Conservation (phyloP, 2,797 vertebrate genomes). For the Ctenopoma kingsleyae region DNA sequence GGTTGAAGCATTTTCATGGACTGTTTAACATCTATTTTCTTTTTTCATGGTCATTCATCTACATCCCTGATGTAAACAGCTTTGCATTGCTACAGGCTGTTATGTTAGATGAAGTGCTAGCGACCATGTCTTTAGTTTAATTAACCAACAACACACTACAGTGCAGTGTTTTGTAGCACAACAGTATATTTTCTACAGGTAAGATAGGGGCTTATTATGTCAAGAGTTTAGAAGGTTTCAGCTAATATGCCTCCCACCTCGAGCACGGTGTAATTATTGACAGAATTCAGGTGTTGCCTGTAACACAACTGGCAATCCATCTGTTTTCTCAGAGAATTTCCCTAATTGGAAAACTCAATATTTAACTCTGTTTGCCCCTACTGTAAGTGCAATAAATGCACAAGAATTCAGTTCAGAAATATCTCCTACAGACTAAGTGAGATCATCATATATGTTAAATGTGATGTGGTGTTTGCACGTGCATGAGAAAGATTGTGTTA, state of each 20-base stretch:
- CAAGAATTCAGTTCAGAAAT: slow-evolving; percentile 6
- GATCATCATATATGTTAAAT: slow-evolving; percentile 11
- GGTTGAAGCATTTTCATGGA: slow-evolving; percentile 21
- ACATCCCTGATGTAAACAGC: slow-evolving; percentile 9
- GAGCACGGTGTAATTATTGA: slow-evolving; percentile 63
- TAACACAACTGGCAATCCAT: slow-evolving; percentile 70
- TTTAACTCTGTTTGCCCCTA: slow-evolving; percentile 55
- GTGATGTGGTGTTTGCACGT: slow-evolving; percentile 10
- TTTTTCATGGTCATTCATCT: slow-evolving; percentile 32
- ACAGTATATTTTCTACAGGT: slow-evolving; percentile 45
- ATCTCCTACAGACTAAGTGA: slow-evolving; percentile 13
- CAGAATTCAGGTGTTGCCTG: slow-evolving; percentile 72
- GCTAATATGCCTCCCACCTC: slow-evolving; percentile 47
- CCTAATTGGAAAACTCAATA: slow-evolving; percentile 68
- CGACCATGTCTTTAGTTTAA: slow-evolving; percentile 15
- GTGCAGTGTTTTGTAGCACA: slow-evolving; percentile 23
- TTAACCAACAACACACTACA: slow-evolving; percentile 30
- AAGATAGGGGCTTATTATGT: slow-evolving; percentile 49
- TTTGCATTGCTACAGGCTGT: slow-evolving; percentile 27
- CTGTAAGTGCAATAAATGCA: slow-evolving; percentile 28
- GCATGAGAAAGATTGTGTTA: slow-evolving; percentile 25
- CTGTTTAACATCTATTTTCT: neutral
- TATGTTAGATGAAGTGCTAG: slow-evolving; percentile 1
- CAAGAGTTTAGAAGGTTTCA: slow-evolving; percentile 54
- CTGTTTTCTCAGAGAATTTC: slow-evolving; percentile 60